A percentile compares a stretch with the other conserved stretches of the same genome.
Evolutionary conservation across 2,888 invertebrate species (phyloP).

Genomic region (Hirtodrosophila confusa): DNA sequence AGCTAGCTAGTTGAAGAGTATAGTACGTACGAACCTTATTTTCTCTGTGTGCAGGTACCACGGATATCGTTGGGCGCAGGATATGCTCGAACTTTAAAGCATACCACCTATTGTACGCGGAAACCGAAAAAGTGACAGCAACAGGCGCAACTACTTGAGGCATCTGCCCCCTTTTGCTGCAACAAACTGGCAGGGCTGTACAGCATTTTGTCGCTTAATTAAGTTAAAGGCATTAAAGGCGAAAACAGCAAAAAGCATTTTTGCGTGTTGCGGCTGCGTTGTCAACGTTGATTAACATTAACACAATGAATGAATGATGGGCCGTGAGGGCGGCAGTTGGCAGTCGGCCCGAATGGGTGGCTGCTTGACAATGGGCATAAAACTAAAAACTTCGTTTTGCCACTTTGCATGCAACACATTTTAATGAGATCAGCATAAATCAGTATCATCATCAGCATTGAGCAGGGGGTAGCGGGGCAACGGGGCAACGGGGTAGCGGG

Average conservation of each 20-base stretch:
- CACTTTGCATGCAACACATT: conserved; percentile 63
- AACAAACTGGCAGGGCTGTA: conserved; percentile 5
- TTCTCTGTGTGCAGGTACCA: neutral
- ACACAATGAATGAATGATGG: conserved; percentile 82
- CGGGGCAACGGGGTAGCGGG: neutral
- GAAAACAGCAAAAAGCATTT: conserved; percentile 58
- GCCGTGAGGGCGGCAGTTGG: neutral
- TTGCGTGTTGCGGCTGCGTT: conserved; percentile 69
- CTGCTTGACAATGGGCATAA: conserved; percentile 50
- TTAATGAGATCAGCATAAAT: conserved; percentile 81
- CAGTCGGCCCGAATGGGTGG: conserved; percentile 9
- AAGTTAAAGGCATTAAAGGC: conserved; percentile 65
- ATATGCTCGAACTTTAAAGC: conserved; percentile 3
- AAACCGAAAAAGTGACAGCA: conserved; percentile 58
- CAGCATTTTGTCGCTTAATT: conserved; percentile 61
- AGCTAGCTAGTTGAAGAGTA: too few species aligned
- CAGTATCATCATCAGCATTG: conserved; percentile 62
- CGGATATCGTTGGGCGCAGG: neutral
- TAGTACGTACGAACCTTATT: neutral
- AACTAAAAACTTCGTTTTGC: conserved; percentile 71
- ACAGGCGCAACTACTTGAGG: conserved; percentile 65
- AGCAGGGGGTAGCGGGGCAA: conserved; percentile 20
- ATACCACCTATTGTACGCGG: conserved; percentile 30
- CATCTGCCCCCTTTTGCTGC: neutral
- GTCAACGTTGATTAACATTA: conserved; percentile 81